Evolutionary conservation across 2,797 vertebrate species (phyloP), one percentile per base, ranked within the genome.

Genomic region (Acipenser ruthenus): DNA sequence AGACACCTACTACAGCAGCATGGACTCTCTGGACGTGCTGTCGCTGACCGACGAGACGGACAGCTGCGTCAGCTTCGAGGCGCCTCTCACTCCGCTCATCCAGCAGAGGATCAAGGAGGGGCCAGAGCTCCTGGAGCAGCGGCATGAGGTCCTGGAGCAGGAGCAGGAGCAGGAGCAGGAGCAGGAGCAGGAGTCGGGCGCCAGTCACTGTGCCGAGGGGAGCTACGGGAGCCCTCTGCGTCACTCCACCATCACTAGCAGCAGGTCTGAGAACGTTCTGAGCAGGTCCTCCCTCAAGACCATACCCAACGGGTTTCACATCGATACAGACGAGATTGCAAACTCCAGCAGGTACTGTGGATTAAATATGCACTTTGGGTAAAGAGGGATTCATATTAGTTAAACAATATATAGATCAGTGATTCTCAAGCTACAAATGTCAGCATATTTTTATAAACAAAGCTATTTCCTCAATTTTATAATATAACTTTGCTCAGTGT

Each of bases 61-160:
- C 85, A 98, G 95, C 86, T 98, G 95, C 1, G 91, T 97, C 74
- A 98, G 95, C 73, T 96, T 98, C 0, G 95, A 98, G 76, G 95
- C 95, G 0, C 95, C 95, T 0, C 92, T 98, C 70, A 98, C 95
- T 0, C 95, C 95, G 0, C 89, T 97, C 80, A 97, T 97, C 83
- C 95, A 98, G 84, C 95, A 98, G 82, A 90, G 95, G 84, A 89
- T 88, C 58, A 89, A 94, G 63, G 92, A 92, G 65, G 92, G 90
- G 67, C 93, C 95, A 0, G 95, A 97, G 77, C 88, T 89, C 1
- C 67, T 88, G 67, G 93, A 95, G 70, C 80, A 79, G 56, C 71
- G 82, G 75, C 83, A 82, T 67, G 65, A 63, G 49, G 65, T 68
- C 12, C 86, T 89, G 68, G 93, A 92, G 65, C 87, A 92, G 73